These are phyloP conservation scores for Xiphophorus maculatus DNA, from an alignment of 2,113 vertebrate species.

Conservation along the genomic window DNA sequence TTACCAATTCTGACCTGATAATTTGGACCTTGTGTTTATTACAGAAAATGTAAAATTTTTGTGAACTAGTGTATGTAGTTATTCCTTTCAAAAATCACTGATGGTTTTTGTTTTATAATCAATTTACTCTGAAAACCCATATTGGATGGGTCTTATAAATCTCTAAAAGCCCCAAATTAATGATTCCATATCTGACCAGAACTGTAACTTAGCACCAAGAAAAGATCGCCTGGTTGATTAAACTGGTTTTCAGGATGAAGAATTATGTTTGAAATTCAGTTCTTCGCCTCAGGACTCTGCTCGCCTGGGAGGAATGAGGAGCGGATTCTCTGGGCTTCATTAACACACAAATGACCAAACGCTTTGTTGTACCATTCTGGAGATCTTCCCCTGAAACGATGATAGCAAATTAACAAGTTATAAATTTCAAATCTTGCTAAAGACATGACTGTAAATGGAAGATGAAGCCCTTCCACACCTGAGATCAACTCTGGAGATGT, in stretches of 20 bases:
- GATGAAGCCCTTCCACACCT: constrained; percentile 72
- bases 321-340: constrained; percentile 89
- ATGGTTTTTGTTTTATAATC: background rate
- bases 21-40: background rate
- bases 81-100: background rate
- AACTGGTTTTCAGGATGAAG: constrained; percentile 11
- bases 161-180: background rate
- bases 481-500: constrained; percentile 93
- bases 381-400: constrained; percentile 86
- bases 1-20: background rate
- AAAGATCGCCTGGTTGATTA: constrained; percentile 29
- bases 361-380: constrained; percentile 98
- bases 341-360: constrained; percentile 91
- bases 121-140: background rate
- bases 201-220: constrained; percentile 46
- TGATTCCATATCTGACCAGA: background rate
- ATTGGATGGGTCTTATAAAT: background rate
- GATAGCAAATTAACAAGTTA: background rate
- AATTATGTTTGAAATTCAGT: constrained; percentile 73
- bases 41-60: background rate
- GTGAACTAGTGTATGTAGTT: background rate
- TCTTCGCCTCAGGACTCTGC: constrained; percentile 89
- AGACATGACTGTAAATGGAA: background rate
- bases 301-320: constrained; percentile 89
- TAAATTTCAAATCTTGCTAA: background rate